Conservation (phyloP, 1,140 invertebrate species). For the Augochlora pura region DNA sequence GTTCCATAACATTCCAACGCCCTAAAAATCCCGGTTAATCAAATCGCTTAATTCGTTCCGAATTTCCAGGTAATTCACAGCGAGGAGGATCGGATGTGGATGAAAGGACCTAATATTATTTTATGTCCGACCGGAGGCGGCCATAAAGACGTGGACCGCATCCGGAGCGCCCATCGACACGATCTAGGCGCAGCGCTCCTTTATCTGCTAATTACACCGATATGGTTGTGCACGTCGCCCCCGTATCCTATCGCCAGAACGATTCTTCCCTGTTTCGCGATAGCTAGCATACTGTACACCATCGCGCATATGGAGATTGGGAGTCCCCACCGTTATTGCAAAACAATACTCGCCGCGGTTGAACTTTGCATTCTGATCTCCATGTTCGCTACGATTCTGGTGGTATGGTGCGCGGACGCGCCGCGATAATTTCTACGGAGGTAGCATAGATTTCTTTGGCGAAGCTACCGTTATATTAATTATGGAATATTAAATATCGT, state of each 20-base stretch:
- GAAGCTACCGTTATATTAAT: neutral
- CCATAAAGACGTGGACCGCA: slow-evolving; percentile 69
- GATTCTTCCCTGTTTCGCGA: slow-evolving; percentile 58
- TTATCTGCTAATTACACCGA: slow-evolving; percentile 62
- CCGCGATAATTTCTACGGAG: neutral
- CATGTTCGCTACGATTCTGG: slow-evolving; percentile 33
- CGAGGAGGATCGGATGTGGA: slow-evolving; percentile 71
- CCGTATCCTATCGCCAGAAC: slow-evolving; percentile 43
- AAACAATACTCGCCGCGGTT: slow-evolving; percentile 9
- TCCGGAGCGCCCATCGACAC: slow-evolving; percentile 64
- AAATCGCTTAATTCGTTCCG: neutral
- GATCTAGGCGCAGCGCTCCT: slow-evolving; percentile 63
- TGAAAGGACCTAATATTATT: slow-evolving; percentile 59
- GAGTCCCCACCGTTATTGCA: slow-evolving; percentile 12
- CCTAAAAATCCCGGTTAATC: no score
- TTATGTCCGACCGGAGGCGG: slow-evolving; percentile 64
- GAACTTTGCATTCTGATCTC: slow-evolving; percentile 52
- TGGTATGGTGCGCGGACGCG: neutral
- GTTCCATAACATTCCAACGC: no score
- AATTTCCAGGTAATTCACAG: slow-evolving; percentile 70
- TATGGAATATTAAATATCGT: no score
- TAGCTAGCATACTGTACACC: slow-evolving; percentile 61
- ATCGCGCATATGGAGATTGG: slow-evolving; percentile 59
- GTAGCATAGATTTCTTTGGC: no score
- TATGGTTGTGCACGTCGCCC: slow-evolving; percentile 68